Evolutionary conservation across 2,888 invertebrate genomes (phyloP).

Genomic region (Pantelozetes paolii): DNA sequence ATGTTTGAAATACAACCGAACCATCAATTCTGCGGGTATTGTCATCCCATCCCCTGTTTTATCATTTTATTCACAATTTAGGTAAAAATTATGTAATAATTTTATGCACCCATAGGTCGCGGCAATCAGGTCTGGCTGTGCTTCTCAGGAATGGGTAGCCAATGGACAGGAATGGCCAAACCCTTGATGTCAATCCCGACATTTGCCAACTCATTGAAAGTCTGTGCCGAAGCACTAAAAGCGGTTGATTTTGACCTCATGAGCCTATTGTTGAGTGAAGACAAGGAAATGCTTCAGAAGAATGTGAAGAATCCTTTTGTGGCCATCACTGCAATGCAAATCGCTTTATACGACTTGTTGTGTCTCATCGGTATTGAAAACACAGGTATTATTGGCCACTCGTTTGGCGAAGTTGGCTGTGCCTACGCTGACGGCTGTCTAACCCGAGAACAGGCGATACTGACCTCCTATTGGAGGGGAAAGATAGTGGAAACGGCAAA

Average conservation of each 20-base stretch:
- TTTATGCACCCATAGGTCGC: neutral
- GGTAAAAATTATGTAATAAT: neutral
- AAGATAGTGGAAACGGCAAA: slow-evolving; percentile 50
- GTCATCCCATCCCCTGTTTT: too few species aligned
- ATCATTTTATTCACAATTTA: neutral
- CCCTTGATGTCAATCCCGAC: slow-evolving; percentile 55
- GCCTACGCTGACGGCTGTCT: slow-evolving; percentile 59
- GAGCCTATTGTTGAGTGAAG: slow-evolving; percentile 51
- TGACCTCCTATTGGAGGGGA: slow-evolving; percentile 57
- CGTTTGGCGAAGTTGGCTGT: slow-evolving; percentile 58
- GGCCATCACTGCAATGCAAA: slow-evolving; percentile 56
- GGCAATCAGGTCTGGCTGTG: slow-evolving; percentile 35
- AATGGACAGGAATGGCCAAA: slow-evolving; percentile 58
- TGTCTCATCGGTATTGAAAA: slow-evolving; percentile 53
- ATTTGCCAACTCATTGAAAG: slow-evolving; percentile 54
- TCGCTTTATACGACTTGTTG: slow-evolving; percentile 41
- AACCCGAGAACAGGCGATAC: slow-evolving; percentile 56
- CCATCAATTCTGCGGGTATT: neutral
- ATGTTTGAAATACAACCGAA: neutral
- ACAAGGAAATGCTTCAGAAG: slow-evolving; percentile 49
- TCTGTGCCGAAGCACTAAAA: slow-evolving; percentile 51
- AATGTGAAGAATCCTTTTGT: slow-evolving; percentile 54
- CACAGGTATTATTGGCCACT: slow-evolving; percentile 58
- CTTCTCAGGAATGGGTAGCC: slow-evolving; percentile 52
- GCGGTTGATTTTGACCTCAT: slow-evolving; percentile 54